Evolutionary conservation across 2,113 vertebrate species (phyloP).

Genomic region (Sterna hirundo): DNA sequence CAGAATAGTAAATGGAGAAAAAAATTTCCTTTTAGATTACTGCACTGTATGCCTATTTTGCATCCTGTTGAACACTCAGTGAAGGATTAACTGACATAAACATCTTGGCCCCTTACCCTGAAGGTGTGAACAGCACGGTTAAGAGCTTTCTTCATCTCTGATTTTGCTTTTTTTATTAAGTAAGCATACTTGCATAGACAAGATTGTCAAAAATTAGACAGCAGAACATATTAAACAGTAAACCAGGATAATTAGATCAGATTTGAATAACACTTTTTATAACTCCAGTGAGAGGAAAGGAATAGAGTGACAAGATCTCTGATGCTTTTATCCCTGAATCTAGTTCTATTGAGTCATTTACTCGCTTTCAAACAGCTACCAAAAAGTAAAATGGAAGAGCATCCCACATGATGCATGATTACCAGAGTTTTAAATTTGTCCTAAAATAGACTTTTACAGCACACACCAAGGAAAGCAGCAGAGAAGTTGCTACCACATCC

Average conservation of each 20-base stretch:
- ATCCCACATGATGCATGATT: background rate
- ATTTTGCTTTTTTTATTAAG: background rate
- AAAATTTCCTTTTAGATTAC: background rate
- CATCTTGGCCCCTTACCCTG: background rate
- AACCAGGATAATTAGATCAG: background rate
- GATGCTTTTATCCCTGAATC: background rate
- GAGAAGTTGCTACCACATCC: background rate
- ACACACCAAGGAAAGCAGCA: background rate
- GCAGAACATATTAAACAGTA: background rate
- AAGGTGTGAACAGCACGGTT: background rate
- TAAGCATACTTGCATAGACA: background rate
- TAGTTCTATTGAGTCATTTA: background rate
- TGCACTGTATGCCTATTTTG: background rate
- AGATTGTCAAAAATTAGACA: background rate
- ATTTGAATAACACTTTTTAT: background rate
- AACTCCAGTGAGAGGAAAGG: background rate
- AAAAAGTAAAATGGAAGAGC: background rate
- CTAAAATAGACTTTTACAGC: background rate
- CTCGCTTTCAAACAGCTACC: background rate
- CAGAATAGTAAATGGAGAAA: background rate
- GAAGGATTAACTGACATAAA: background rate
- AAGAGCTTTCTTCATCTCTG: background rate
- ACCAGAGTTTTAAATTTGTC: background rate
- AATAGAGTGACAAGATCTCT: background rate
- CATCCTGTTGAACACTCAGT: background rate